Evolutionary conservation across 2,113 vertebrate genomes (phyloP), one percentile per base, ranked within the genome.

Genomic region (Sinosuthora webbiana): DNA sequence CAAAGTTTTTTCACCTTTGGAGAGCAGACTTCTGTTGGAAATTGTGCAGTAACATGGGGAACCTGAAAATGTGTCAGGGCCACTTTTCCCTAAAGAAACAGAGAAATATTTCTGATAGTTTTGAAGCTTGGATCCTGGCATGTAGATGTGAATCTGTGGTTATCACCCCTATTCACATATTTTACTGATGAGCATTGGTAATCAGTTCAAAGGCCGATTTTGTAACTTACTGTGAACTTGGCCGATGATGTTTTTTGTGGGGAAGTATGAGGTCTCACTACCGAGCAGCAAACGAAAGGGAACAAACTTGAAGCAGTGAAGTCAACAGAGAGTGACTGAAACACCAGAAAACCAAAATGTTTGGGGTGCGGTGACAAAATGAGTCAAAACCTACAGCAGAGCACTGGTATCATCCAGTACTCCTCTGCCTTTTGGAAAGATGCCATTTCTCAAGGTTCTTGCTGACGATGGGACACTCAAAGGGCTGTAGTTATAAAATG

Each of bases 21-120:
- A 44, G 37, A 74, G 7, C 4, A 84, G 23, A 12, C 7, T 74
- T 80, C 23, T 42, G 30, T 23, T 49, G 53, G 42, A 28, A 83
- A 53, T 28, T 21, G 11, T 28, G 7, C 7, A 9, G 28, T 37
- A 0, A n/a, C 10, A 1, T 4, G 1, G 17, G 18, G 18, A 50
- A 49, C 33, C 25, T 83, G 53, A 37, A 63, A 64, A 50, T 64
- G 47, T 45, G 62, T 74, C 37, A 52, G 53, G 59, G 52, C 8
- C 57, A 62, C 42, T n/a, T 87, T 71, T 83, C 30, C 30, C 74
- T 78, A 50, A 55, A 55, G 41, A 55, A 50, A 16, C 5, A 60
- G 52, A 65, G 50, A 30, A 69, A 22, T 11, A 4, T 37, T 53
- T 83, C 15, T 87, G 62, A 7, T 1, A 35, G 16, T 63, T 84